Evolutionary conservation across 37 sponge, comb jelly and placozoan species (phyloP).

Genomic region (Ephydatia muelleri): DNA sequence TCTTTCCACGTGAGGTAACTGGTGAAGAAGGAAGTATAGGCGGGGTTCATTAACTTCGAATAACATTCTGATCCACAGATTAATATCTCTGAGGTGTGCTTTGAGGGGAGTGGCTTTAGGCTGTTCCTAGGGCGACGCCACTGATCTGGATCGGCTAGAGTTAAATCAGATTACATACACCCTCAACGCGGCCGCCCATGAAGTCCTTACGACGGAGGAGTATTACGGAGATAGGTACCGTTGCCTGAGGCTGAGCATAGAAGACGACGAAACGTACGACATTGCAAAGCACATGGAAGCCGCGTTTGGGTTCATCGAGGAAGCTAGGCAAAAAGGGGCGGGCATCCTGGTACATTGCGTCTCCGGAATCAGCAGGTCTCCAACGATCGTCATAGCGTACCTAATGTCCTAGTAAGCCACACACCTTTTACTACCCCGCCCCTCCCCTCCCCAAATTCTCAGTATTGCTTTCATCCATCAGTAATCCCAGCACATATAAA

Average conservation of each 20-base stretch:
- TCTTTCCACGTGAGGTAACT: too few relatives aligned
- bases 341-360: slow-evolving; percentile 65
- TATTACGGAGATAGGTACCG: slow-evolving; percentile 37
- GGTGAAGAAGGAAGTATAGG: too few relatives aligned
- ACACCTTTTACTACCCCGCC: too few relatives aligned
- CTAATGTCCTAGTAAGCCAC: slow-evolving; percentile 36
- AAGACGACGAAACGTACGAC: slow-evolving; percentile 41
- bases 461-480: too few relatives aligned
- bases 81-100: slow-evolving; percentile 15
- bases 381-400: slow-evolving; percentile 51
- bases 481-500: too few relatives aligned
- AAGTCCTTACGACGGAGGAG: slow-evolving; percentile 14
- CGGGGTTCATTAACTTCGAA: too few relatives aligned
- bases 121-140: slow-evolving; percentile 42
- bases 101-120: slow-evolving; percentile 22
- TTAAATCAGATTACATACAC: slow-evolving; percentile 35
- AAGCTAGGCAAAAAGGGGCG: slow-evolving; percentile 11
- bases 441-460: too few relatives aligned
- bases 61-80: not conserved
- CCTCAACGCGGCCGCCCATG: slow-evolving; percentile 50
- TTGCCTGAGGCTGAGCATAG: slow-evolving; percentile 22
- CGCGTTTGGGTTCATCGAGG: slow-evolving; percentile 44
- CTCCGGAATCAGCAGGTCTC: slow-evolving; percentile 68
- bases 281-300: slow-evolving; percentile 41
- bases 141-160: slow-evolving; percentile 32